Conservation (phyloP, 2,113 vertebrate genomes). For the Nothocercus nigrocapillus region DNA sequence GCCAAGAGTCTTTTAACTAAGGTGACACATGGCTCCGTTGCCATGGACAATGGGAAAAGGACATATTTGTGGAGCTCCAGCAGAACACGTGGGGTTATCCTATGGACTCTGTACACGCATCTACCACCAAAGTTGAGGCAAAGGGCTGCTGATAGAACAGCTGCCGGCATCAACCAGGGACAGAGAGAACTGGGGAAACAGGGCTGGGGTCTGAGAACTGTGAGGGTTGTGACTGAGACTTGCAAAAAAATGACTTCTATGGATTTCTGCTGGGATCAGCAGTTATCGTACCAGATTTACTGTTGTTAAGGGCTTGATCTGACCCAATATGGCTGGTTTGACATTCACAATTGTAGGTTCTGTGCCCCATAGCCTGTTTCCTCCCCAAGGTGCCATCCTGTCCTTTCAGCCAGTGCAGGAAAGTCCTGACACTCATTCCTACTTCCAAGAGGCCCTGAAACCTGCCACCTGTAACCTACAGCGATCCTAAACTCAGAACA, state of each 20-base stretch:
- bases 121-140: neutral
- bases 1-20: neutral
- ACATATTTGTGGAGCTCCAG: neutral
- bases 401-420: neutral
- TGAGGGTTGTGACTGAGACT: neutral
- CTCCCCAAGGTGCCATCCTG: neutral
- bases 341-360: neutral
- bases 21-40: neutral
- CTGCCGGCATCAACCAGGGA: neutral
- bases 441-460: neutral
- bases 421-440: rapidly evolving
- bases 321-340: neutral
- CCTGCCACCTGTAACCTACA: neutral
- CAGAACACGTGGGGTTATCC: rapidly evolving
- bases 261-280: neutral
- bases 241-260: neutral
- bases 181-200: neutral
- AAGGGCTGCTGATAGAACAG: neutral
- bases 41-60: neutral
- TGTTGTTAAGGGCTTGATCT: neutral
- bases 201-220: neutral
- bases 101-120: neutral
- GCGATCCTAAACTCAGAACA: neutral
- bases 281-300: neutral
- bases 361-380: neutral